These are phyloP conservation scores for Scylla paramamosain DNA, from an alignment of 1,140 invertebrate species.

Conservation along the genomic window DNA sequence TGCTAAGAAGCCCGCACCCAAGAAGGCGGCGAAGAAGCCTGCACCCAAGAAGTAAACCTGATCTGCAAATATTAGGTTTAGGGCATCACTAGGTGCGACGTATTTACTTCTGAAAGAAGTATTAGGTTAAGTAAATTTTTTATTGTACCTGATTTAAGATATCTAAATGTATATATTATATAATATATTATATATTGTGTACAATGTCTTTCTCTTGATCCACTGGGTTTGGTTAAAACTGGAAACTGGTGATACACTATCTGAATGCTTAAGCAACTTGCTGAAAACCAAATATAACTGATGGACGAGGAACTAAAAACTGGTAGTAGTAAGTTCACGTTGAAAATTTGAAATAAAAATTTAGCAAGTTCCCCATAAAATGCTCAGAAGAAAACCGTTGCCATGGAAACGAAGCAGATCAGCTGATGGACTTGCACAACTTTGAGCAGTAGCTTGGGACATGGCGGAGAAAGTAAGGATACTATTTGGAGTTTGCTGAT, in stretches of 20 bases:
- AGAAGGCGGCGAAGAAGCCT: constrained; percentile 64
- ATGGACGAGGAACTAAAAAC: background rate
- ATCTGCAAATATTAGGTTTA: background rate
- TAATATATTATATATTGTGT: constrained; percentile 36
- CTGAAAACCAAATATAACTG: background rate
- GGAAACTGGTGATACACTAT: background rate
- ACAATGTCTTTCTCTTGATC: background rate
- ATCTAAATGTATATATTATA: constrained; percentile 49
- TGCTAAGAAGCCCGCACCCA: constrained; percentile 65
- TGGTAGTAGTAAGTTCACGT: background rate
- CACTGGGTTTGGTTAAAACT: background rate
- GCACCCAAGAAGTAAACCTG: constrained; percentile 52
- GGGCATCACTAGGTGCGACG: constrained; percentile 61
- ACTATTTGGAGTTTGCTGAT: too few relatives aligned
- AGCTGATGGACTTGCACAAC: too few relatives aligned
- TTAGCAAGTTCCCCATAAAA: background rate
- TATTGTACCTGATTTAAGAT: constrained; percentile 71
- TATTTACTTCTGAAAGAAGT: constrained; percentile 71
- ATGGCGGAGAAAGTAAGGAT: background rate
- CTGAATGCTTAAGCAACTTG: background rate
- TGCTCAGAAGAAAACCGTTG: background rate
- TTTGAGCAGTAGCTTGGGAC: background rate
- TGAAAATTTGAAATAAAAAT: too few relatives aligned
- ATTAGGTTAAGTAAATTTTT: constrained; percentile 56
- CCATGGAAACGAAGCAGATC: background rate